Base-by-base conservation (phyloP, 2,113 vertebrate species). In the Rafetus swinhoei region DNA sequence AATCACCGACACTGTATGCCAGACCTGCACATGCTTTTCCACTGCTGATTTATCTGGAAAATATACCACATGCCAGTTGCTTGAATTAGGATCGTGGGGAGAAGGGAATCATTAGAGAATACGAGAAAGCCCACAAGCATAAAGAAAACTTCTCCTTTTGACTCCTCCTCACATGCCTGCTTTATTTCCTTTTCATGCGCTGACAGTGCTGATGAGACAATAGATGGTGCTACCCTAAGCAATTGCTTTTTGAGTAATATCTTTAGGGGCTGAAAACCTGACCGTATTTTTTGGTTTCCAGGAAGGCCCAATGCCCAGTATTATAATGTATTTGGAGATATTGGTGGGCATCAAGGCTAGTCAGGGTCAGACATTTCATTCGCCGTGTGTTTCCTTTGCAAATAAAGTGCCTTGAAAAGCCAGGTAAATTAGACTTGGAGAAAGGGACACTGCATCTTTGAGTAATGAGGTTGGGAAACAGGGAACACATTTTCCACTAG, bases 391-490 rank as follows among this genome's bases (percentile, higher is more conserved):
- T 96, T 45, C 82, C 91, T 85, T 50, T 25, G 21, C 93, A 95
- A 94, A 81, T 53, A 7, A 72, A 65, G 89, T 2, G 81, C 91
- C 90, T 91, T 2, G 13, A 91, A 94, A 92, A 97, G 86, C 90
- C 93, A 56, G 96, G 95, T 96, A 96, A 97, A 98, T 98, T 97
- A 97, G 97, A 96, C 96, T 97, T 85, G 85, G 96, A 96, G 95
- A 93, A 96, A 95, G 97, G 97, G 97, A 97, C 93, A 79, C 93
- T 96, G 97, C 95, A 50, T 97, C 97, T 97, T 90, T 98, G 97
- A 98, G 97, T 97, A 97, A 98, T 98, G 98, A 98, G 97, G 93
- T 95, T 97, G 98, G 97, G 97, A 98, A 98, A 91, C 96, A 96
- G 97, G 97, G 98, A 98, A 97, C 96, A 85, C 97, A 96, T 97